These are phyloP conservation scores for Pilophorus perplexus DNA, from an alignment of 2,888 invertebrate genomes.

Conservation along the genomic window DNA sequence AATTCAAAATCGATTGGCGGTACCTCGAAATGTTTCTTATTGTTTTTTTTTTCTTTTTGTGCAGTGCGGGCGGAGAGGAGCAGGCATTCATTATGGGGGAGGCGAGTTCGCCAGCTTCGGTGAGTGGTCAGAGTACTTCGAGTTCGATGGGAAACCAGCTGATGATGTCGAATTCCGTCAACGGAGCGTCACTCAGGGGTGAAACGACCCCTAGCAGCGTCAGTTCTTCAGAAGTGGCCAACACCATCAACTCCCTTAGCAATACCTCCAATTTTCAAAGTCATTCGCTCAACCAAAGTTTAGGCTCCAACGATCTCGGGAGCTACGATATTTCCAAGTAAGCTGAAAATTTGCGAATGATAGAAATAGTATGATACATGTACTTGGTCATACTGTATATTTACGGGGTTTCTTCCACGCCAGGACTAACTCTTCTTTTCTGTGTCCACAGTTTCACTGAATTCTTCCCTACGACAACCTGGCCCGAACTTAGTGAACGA, in stretches of 20 bases:
- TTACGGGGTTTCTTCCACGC: too few relatives aligned
- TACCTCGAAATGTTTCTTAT: too few relatives aligned
- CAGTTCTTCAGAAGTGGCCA: slow-evolving; percentile 37
- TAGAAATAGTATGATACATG: too few relatives aligned
- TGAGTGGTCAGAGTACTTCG: slow-evolving; percentile 26
- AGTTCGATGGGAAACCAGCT: slow-evolving; percentile 48
- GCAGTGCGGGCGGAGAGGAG: slow-evolving; percentile 32
- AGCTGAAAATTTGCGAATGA: too few relatives aligned
- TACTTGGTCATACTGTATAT: too few relatives aligned
- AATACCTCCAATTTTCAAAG: slow-evolving; percentile 53
- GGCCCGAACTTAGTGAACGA: slow-evolving; percentile 45
- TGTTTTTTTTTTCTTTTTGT: too few relatives aligned
- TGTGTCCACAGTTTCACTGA: slow-evolving; percentile 52
- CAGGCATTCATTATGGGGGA: slow-evolving; percentile 24
- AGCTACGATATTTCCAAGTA: slow-evolving; percentile 35
- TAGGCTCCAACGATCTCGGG: slow-evolving; percentile 57
- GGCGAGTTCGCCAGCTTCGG: slow-evolving; percentile 17
- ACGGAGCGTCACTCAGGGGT: slow-evolving; percentile 50
- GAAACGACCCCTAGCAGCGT: slow-evolving; percentile 46
- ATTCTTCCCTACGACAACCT: slow-evolving; percentile 56
- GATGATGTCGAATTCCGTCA: slow-evolving; percentile 23
- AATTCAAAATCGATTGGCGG: too few relatives aligned
- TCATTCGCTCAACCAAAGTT: slow-evolving; percentile 49
- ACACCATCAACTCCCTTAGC: slow-evolving; percentile 52
- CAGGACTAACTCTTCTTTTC: neutral